Evolutionary conservation across 2,888 invertebrate species (phyloP), one percentile per base, ranked within the genome.

Genomic region (Trissolcus japonicus): DNA sequence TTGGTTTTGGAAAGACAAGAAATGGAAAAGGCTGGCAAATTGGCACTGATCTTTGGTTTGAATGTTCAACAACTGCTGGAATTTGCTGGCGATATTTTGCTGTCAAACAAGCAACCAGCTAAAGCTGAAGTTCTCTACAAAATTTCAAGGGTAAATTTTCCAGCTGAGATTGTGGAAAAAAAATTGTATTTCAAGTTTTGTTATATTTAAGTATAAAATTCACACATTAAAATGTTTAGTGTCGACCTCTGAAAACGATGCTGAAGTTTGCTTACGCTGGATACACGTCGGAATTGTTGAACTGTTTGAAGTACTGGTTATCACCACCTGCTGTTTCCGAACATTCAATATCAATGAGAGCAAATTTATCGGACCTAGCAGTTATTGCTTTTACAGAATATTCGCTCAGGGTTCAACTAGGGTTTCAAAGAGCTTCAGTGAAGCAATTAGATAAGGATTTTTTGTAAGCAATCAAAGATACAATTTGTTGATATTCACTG

Each of bases 111-210:
- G 13, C 93, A 94, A 81, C 93, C 95, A 76, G 92, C 94, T 59
- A 94, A 94, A 74, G 96, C 97, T 0, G 91, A 95, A 79, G 92
- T 94, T 76, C 92, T 96, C 17, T 97, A 95, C 89, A 94, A 95
- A 83, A 91, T 96, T 67, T 94, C 95, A 0, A 93, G 94, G 90
- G 94, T 94, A 16, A 46, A 17, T n/a, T 17, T 84, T 83, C 78
- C 81, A 62, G n/a, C 51, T 56, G 17, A 54, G 11, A 21, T 46
- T 46, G 14, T 2, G 19, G 2, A 19, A 19, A 19, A 14, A 46
- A 46, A 14, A 46, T 6, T 1, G 2, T 51, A 51, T 51, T 21
- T 51, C 1, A 11, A 35, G 1, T 35, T 35, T 35, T 1, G 1
- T 35, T 9, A 35, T 35, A 46, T 14, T 46, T 0, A 14, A 11